Evolutionary conservation across 37 sponge, comb jelly and placozoan species (phyloP), one percentile per base, ranked within the genome.

Genomic region (Cladorhizidae sp.): DNA sequence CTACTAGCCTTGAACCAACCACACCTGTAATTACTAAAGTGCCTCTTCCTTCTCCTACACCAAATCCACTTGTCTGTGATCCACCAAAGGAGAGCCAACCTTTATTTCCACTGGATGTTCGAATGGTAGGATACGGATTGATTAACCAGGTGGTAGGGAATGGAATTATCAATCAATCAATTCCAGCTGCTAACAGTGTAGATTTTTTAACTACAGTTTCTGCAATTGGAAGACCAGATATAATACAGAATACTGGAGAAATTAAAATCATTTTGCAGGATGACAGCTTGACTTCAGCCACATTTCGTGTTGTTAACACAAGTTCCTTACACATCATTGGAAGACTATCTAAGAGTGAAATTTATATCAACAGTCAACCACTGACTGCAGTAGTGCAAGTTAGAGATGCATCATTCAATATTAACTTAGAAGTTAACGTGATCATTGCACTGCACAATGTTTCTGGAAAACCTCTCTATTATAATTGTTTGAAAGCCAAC

Each of bases 361-460:
- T 84, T 20, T 70, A 67, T 43, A 45, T 67, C 29, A 70, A 84
- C 15, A 40, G 70, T 12, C 76, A 68, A 3, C 0, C 26, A 25
- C 28, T 72, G 11, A 28, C 39, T 32, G 49, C 76, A 70, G 77
- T 45, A 23, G 49, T 77, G 12, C 85, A 84, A 76, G 85, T 57
- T 2, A 54, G 71, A 33, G 77, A 84, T 42, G 22, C 11, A 14
- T 56, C 56, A 9, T 75, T 77, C 32, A 84, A 59, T 41, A 32
- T 63, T 33, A 33, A 40, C 40, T 1, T 70, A 20, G 17, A 62
- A 28, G 7, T 28, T 22, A 36, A 68, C 9, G 20, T 39, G 12
- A 39, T 7, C 8, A 3, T 35, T 68, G 40, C 7, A 29, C 40
- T 68, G 21, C 29, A 7, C 20, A 68, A 7, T 28, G 39, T 28